Evolutionary conservation across 2,113 vertebrate species (phyloP).

Genomic region (Potamarius usumacintae): DNA sequence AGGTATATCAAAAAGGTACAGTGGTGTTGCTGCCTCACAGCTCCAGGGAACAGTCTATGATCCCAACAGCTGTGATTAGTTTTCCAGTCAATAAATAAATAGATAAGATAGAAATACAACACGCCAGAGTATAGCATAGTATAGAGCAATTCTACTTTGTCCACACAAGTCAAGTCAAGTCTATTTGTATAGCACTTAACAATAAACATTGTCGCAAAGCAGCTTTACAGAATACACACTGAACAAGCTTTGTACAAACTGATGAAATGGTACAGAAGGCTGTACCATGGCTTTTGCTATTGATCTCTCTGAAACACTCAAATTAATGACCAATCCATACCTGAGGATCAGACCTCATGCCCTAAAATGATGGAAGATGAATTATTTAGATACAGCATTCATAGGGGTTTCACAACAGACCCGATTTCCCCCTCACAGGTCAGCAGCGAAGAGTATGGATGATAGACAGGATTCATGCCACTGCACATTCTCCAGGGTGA

Average conservation of each 20-base stretch:
- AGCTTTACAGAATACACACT: too few relatives aligned
- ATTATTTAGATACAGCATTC: slow-evolving; percentile 11
- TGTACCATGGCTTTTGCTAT: slow-evolving; percentile 63
- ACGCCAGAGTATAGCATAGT: too few relatives aligned
- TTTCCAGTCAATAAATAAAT: too few relatives aligned
- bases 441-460: not conserved
- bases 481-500: slow-evolving; percentile 17
- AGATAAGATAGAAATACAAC: too few relatives aligned
- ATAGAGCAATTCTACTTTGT: too few relatives aligned
- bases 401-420: not conserved
- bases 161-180: too few relatives aligned
- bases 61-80: not conserved
- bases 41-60: not conserved
- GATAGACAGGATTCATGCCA: not conserved
- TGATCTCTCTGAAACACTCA: slow-evolving; percentile 67
- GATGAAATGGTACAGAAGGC: slow-evolving; percentile 63
- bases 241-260: slow-evolving; percentile 57
- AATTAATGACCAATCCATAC: slow-evolving; percentile 76
- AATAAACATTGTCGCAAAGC: too few relatives aligned
- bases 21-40: not conserved
- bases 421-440: not conserved
- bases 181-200: too few relatives aligned
- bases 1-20: not conserved
- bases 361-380: slow-evolving; percentile 43
- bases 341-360: slow-evolving; percentile 56